Base-by-base conservation (phyloP, 2,113 vertebrate genomes). In the Cyanoramphus novaezelandiae region DNA sequence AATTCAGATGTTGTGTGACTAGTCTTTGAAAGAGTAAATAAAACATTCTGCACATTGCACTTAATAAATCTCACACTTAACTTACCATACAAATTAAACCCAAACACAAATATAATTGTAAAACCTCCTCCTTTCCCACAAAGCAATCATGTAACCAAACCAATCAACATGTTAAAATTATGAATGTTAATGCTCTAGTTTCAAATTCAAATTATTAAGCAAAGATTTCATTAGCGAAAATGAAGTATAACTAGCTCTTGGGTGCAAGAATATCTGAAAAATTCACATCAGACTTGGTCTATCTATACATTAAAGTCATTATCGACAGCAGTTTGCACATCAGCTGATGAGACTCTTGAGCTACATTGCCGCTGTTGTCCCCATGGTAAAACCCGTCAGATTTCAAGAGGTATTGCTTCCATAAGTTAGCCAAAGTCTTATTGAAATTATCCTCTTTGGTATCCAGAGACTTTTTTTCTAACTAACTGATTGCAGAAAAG, bases 11-110 rank as follows among this genome's bases (percentile, higher is more conserved):
- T 95, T 98, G 60, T 55, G 92, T 91, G 88, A 95, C n/a, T 27
- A 95, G 94, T 80, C 91, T 97, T 76, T 80, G 46, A 55, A 97
- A 98, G 82, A 95, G 64, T 97, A 98, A 98, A 98, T 95, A 97
- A 97, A 97, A 97, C 78, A 88, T 97, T 96, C 90, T 96, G 92
- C 79, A 97, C 62, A 92, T 43, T 89, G 74, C 65, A 96, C 79
- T 96, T 87, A 80, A 78, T 96, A 98, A 97, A 97, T 96, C 71
- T 94, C 81, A 78, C 79, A 92, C 59, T 95, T 97, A 96, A 97
- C 93, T 96, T 97, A 97, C 64, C 70, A 94, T 92, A 97, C 80
- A 96, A 97, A 98, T 98, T 97, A 97, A 98, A 97, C 97, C 94
- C 97, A 97, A 98, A 97, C 83, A 97, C 88, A 98, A 97, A 97